These are phyloP conservation scores for Anguilla marmorata DNA, from an alignment of 2,797 vertebrate genomes.

Conservation along the genomic window DNA sequence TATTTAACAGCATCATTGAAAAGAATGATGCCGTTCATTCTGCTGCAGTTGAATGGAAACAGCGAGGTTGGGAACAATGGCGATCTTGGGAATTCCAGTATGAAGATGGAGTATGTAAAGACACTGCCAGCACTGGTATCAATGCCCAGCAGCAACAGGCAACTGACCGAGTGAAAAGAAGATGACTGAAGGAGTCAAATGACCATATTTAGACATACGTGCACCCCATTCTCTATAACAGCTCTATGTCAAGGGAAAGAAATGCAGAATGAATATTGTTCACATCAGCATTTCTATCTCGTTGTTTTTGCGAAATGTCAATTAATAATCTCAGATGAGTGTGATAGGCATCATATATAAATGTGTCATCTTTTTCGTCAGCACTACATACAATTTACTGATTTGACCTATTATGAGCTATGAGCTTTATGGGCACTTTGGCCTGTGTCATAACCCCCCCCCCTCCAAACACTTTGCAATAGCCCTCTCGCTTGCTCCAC, in stretches of 20 bases:
- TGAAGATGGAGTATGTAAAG: background rate
- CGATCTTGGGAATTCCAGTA: background rate
- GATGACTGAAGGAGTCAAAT: background rate
- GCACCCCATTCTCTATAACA: background rate
- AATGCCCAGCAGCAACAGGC: background rate
- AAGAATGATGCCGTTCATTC: background rate
- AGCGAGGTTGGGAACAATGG: background rate
- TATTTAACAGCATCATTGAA: background rate
- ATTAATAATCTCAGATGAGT: background rate
- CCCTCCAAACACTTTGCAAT: background rate
- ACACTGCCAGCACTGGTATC: background rate
- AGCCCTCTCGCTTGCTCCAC: background rate
- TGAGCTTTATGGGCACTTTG: no score
- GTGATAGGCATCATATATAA: no score
- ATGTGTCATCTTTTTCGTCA: background rate
- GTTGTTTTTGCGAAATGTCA: background rate
- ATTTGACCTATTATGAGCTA: no score
- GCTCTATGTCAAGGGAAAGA: background rate
- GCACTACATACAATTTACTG: background rate
- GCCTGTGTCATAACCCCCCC: no score
- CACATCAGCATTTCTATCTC: background rate
- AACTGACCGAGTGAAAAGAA: background rate
- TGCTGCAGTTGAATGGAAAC: background rate
- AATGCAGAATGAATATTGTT: background rate
- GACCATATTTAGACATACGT: background rate